Evolutionary conservation across 2,888 invertebrate genomes (phyloP), one percentile per base, ranked within the genome.

Genomic region (Crioceris asparagi): DNA sequence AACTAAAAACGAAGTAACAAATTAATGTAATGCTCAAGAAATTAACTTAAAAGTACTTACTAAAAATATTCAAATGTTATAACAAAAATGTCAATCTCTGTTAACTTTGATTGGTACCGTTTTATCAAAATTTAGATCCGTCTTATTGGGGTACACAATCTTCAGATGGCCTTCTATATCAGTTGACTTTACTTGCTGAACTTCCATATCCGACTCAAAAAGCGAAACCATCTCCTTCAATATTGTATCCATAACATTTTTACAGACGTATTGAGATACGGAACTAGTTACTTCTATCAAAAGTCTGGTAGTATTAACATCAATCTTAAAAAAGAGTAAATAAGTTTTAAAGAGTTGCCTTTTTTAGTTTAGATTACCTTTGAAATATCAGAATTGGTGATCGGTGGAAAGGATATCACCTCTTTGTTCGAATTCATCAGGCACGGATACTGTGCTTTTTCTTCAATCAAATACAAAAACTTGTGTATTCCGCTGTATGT

Each of bases 381-480:
- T 2, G 85, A 81, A 43, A 72, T 65, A 35, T 87, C 85, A 39
- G 83, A 78, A 64, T 90, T 88, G 14, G 87, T 87, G 49, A 90
- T 82, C 0, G 90, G 88, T 8, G 88, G 87, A 56, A 90, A 82
- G 26, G 87, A 87, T 51, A 90, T 79, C 2, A 85, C 81, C 42
- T 69, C 71, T 2, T 72, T 71, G 8, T 68, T 66, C 4, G 70
- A 64, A 55, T 84, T 81, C 45, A 75, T 52, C 26, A 88, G 59
- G 53, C 82, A 86, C 0, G 87, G 82, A 59, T 80, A 87, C 25
- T 73, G 60, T 0, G 74, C 65, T 57, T 83, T 80, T 25, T 81
- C 83, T 59, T 84, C 81, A 43, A 90, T 61, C 15, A 88, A 61
- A 55, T 85, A 80, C 41, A 90, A 62, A 62, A 83, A 88, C 75